Evolutionary conservation across 2,113 vertebrate species (phyloP), one percentile per base, ranked within the genome.

Genomic region (Triplophysa rosa): DNA sequence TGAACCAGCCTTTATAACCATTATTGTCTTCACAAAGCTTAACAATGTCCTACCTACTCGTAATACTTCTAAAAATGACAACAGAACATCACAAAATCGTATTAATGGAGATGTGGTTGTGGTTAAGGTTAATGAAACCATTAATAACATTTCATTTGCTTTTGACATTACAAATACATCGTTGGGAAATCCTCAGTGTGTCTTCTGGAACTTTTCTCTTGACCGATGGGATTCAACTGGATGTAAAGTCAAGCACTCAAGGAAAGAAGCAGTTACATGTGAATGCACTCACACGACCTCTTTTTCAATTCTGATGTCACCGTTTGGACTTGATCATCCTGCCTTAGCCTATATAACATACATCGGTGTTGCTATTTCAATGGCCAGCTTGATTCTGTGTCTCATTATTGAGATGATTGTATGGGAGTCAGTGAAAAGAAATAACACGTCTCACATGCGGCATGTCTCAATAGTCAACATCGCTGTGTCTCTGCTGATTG

Each of bases 381-480:
- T 97, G 45, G 79, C 87, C 21, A 94, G 94, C 83, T 85, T 97
- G 78, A 0, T 93, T 0, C 82, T 96, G 52, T 95, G 94, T 84
- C 90, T 97, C 0, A 24, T 88, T 16, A 89, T 96, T 0, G 96
- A 98, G 86, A 78, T 78, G 0, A 72, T 82, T 0, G 93, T 95
- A 1, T 98, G 96, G 96, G 93, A 87, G 9, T 86, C 85, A 0
- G 83, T 95, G 1, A 95, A 91, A 0, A 91, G 85, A 76, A 95
- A 94, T 0, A 92, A 92, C 54, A 95, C 94, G 5, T 90, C 95
- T 6, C 94, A 91, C 83, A 93, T 95, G 90, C 94, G 94, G 1
- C 96, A 97, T 0, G 89, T 97, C 4, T 93, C 92, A 64, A 89
- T 97, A 9, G 89, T 97, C 67, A 97, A 98, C 87, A 96, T 95